These are phyloP conservation scores for Chroicocephalus ridibundus DNA, from an alignment of 2,113 vertebrate species.

Conservation along the genomic window DNA sequence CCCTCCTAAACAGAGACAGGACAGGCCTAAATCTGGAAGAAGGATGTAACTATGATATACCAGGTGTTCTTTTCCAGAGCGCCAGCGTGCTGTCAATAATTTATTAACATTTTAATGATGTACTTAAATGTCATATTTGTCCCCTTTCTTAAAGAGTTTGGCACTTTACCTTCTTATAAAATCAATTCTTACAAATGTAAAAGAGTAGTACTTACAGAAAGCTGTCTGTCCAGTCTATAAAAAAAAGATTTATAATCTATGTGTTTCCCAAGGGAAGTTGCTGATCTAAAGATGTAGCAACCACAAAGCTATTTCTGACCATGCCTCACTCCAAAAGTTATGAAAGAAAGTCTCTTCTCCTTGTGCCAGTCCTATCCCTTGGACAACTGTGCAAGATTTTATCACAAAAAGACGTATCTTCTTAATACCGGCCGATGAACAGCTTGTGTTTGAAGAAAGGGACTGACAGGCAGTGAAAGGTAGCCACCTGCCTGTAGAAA, in stretches of 20 bases:
- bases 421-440: not conserved
- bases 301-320: not conserved
- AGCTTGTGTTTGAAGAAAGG: not conserved
- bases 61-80: not conserved
- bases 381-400: not conserved
- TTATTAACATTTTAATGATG: not conserved
- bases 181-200: not conserved
- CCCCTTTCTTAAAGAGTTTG: not conserved
- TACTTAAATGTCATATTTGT: not conserved
- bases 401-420: not conserved
- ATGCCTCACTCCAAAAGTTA: not conserved
- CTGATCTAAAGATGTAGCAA: not conserved
- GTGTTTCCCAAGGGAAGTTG: not conserved
- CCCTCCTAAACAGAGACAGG: not conserved
- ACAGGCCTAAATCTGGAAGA: not conserved
- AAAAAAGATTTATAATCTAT: not conserved
- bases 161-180: not conserved
- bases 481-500: conserved; percentile 19
- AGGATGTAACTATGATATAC: not conserved
- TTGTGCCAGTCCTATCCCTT: not conserved
- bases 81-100: not conserved
- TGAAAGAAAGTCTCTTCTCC: not conserved
- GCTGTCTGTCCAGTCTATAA: not conserved
- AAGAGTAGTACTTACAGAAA: not conserved
- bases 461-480: not conserved